Evolutionary conservation across 2,113 vertebrate genomes (phyloP).

Genomic region (Gallinago media): DNA sequence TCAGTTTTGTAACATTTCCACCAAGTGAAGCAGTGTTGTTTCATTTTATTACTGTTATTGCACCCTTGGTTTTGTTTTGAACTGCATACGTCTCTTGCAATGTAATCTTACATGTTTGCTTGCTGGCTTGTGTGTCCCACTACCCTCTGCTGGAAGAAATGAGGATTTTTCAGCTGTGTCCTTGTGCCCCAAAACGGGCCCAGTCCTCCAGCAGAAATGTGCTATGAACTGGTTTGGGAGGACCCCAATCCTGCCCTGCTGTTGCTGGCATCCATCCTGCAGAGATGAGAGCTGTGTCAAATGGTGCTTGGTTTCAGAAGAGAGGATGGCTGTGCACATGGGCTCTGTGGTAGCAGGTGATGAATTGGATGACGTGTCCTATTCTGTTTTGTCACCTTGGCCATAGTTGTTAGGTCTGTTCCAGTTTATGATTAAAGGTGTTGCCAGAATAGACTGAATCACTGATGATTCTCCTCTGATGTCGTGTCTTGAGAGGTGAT

Average conservation of each 20-base stretch:
- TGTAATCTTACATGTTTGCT: not conserved
- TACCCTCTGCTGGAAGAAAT: conserved; percentile 47
- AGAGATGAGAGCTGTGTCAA: not conserved
- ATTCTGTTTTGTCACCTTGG: not conserved
- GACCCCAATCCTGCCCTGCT: not conserved
- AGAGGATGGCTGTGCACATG: rapidly evolving
- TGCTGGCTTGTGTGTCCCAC: not conserved
- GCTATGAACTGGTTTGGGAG: not conserved
- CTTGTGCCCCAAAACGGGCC: not conserved
- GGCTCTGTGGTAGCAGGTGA: not conserved
- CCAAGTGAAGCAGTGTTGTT: not conserved
- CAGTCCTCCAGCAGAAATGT: not conserved
- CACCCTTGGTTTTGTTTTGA: not conserved
- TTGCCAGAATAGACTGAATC: not conserved
- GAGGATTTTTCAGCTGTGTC: not conserved
- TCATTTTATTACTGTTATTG: not conserved
- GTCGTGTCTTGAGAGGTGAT: not conserved
- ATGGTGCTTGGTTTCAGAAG: not conserved
- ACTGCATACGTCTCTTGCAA: not conserved
- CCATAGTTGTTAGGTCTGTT: not conserved
- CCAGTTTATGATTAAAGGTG: not conserved
- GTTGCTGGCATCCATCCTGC: not conserved
- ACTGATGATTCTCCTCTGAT: not conserved
- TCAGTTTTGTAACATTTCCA: not conserved
- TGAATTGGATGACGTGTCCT: not conserved